Percentiles rank a stretch among this genome's conserved stretches.
Evolutionary conservation across 2,888 invertebrate species (phyloP).

Genomic region (Rhamphomyia laevipes): DNA sequence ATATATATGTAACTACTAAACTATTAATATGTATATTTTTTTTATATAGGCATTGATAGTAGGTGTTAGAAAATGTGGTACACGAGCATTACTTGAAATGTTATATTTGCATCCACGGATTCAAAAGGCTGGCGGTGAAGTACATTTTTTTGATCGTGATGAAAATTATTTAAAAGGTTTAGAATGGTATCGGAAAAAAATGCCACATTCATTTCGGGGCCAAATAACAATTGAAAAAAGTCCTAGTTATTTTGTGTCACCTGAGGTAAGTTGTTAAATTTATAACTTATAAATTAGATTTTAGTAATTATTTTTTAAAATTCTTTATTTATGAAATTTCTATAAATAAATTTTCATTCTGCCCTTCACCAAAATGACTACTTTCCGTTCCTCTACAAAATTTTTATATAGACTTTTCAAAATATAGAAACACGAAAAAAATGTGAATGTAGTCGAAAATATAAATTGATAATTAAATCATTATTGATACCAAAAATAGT

Average conservation of each 20-base stretch:
- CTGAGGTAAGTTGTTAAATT: constrained; percentile 55
- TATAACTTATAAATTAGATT: background rate
- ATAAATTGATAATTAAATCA: no score
- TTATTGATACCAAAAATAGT: no score
- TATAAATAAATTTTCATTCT: no score
- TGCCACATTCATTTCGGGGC: constrained; percentile 85
- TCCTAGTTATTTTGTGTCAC: constrained; percentile 94
- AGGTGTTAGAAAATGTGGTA: constrained; percentile 94
- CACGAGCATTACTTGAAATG: constrained; percentile 91
- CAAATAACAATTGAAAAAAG: constrained; percentile 96
- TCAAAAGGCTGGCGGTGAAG: constrained; percentile 86
- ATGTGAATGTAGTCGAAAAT: no score
- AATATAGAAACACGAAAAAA: no score
- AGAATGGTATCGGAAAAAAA: constrained; percentile 90
- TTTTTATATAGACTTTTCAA: no score
- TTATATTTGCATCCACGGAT: constrained; percentile 86
- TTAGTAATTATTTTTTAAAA: no score
- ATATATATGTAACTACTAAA: no score
- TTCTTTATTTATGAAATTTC: no score
- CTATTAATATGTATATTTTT: no score
- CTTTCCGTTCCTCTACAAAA: no score
- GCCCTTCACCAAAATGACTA: no score
- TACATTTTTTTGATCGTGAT: constrained; percentile 94
- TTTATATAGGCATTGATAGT: constrained; percentile 67
- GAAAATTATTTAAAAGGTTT: constrained; percentile 84